Conservation (phyloP, 2,113 vertebrate genomes). For the Bothrops jararaca region DNA sequence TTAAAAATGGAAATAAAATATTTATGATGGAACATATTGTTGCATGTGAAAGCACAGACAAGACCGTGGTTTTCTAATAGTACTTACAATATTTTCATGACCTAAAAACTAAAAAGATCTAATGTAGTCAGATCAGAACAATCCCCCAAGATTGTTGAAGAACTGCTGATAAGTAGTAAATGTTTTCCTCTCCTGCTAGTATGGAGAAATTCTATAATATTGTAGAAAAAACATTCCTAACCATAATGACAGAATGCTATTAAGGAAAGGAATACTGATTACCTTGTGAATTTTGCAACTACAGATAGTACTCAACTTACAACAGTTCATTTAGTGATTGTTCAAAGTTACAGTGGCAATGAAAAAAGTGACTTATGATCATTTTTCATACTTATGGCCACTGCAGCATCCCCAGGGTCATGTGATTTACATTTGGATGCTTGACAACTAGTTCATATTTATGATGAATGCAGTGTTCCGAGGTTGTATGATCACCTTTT, state of each 20-base stretch:
- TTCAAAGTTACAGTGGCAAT: no score
- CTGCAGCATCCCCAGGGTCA: no score
- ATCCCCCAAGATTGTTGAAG: conserved; percentile 14
- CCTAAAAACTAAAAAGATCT: conserved; percentile 62
- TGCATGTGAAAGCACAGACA: conserved; percentile 56
- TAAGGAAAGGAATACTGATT: conserved; percentile 24
- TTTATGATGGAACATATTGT: conserved; percentile 59
- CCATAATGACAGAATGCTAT: conserved; percentile 25
- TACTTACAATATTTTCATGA: conserved; percentile 66
- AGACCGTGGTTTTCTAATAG: conserved; percentile 66
- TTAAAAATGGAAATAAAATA: conserved; percentile 67
- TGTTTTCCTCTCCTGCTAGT: conserved; percentile 25
- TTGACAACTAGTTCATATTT: no score
- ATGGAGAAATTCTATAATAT: conserved; percentile 35
- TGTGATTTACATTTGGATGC: no score
- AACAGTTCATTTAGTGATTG: no score
- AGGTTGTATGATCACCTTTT: no score
- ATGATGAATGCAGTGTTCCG: no score
- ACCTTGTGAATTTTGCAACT: background rate
- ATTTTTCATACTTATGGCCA: no score
- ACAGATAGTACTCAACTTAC: background rate
- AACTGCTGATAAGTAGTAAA: conserved; percentile 41
- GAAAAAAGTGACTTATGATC: no score
- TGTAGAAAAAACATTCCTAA: conserved; percentile 50
- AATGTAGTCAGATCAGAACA: conserved; percentile 55